These are phyloP conservation scores for Onychomys leucogaster DNA, from an alignment of 2,797 vertebrate species.

Conservation along the genomic window DNA sequence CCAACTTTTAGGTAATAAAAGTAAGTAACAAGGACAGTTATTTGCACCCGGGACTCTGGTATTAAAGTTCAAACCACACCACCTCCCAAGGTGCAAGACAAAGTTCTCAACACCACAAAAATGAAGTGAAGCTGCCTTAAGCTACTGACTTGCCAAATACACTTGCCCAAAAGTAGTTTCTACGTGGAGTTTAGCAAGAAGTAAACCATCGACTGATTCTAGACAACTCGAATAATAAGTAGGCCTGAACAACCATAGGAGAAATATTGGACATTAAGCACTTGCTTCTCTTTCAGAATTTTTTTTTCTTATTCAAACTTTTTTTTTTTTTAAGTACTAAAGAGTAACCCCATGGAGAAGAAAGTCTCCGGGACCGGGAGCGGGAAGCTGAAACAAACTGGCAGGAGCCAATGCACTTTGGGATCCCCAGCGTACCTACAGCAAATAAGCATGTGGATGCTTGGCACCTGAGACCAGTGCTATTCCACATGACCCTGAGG, in stretches of 20 bases:
- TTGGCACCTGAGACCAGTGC: not conserved
- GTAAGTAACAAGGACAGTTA: slow-evolving; percentile 19
- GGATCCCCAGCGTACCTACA: not conserved
- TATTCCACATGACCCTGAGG: not conserved
- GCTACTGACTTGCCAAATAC: not conserved
- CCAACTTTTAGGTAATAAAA: not conserved
- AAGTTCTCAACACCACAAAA: not conserved
- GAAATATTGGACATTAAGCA: not conserved
- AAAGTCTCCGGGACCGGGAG: not conserved
- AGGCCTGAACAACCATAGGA: not conserved
- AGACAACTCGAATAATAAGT: not conserved
- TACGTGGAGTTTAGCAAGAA: not conserved
- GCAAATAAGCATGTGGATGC: not conserved
- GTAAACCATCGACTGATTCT: not conserved
- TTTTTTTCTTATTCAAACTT: not conserved
- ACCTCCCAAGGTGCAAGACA: not conserved
- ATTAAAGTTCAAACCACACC: not conserved
- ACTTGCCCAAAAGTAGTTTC: not conserved
- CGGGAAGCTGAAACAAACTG: not conserved
- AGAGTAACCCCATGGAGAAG: not conserved
- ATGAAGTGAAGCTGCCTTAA: not conserved
- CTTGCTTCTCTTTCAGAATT: not conserved
- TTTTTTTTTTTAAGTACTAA: not conserved
- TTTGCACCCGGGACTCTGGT: not conserved
- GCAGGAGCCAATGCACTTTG: not conserved